A percentile compares a stretch with the other conserved stretches of the same genome.
phyloP scores from a whole-genome alignment of 2,888 invertebrate genomes.

The Orthonevra nobilis region DNA sequence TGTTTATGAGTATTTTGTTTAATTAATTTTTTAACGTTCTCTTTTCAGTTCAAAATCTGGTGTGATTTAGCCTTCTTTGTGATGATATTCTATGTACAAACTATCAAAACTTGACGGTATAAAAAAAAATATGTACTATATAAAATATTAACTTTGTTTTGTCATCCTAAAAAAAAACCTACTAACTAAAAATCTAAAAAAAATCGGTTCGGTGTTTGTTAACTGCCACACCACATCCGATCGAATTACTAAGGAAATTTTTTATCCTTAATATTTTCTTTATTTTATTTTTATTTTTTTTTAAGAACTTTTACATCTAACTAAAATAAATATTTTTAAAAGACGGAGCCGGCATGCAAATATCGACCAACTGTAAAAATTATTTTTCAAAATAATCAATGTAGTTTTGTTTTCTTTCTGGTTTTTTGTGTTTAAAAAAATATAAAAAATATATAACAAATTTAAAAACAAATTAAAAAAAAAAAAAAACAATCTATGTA shows the following conservation, averaged over 20 bases:
- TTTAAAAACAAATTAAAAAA: constrained; percentile 43
- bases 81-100: constrained; percentile 15
- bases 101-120: constrained; percentile 26
- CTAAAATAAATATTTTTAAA: constrained; percentile 77
- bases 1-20: constrained; percentile 6
- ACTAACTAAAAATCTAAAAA: constrained; percentile 43
- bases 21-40: constrained; percentile 30
- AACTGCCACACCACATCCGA: constrained; percentile 37
- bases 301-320: constrained; percentile 52
- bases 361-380: constrained; percentile 81
- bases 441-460: constrained; percentile 56
- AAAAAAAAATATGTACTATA: constrained; percentile 58
- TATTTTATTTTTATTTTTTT: constrained; percentile 23
- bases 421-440: constrained; percentile 59
- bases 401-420: too few relatives aligned
- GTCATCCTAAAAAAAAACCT: constrained; percentile 18
- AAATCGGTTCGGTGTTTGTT: constrained; percentile 13
- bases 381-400: constrained; percentile 74
- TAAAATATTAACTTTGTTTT: constrained; percentile 16
- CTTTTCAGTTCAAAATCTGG: constrained; percentile 18
- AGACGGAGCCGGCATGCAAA: constrained; percentile 81
- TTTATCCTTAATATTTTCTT: constrained; percentile 14
- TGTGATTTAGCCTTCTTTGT: constrained; percentile 17
- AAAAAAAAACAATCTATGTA: constrained; percentile 25
- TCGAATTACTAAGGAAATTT: constrained; percentile 27